Conservation (phyloP, 2,888 invertebrate species). For the Caradrina kadenii region DNA sequence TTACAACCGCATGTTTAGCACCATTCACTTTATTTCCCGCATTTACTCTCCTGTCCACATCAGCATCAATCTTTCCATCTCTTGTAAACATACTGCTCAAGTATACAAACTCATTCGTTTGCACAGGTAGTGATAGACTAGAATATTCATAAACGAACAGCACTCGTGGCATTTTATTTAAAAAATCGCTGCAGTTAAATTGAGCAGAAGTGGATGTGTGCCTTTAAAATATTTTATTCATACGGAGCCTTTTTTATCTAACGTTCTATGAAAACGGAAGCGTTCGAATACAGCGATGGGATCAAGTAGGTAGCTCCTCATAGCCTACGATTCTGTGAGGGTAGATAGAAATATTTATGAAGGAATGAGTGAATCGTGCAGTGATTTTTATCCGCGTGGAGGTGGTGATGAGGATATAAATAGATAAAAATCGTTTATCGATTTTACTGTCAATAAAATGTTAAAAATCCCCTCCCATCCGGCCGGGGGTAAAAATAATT, state of each 20-base stretch:
- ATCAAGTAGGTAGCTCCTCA: background rate
- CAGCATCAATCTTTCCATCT: too few species aligned
- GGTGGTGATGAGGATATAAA: too few species aligned
- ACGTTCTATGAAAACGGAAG: slow-evolving; percentile 23
- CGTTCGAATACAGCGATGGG: background rate
- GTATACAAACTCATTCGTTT: too few species aligned
- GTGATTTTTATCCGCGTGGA: background rate
- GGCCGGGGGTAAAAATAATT: too few species aligned
- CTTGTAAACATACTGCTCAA: too few species aligned
- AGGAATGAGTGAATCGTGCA: background rate
- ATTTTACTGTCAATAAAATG: too few species aligned
- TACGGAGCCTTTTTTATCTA: slow-evolving; percentile 18
- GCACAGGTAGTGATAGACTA: background rate
- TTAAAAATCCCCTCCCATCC: too few species aligned
- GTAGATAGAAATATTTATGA: background rate
- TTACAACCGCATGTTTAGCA: too few species aligned
- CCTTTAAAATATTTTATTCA: slow-evolving; percentile 35
- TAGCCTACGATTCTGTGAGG: background rate
- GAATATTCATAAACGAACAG: background rate
- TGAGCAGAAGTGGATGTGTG: background rate
- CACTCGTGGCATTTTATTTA: background rate
- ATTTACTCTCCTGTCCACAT: too few species aligned
- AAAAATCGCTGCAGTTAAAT: background rate
- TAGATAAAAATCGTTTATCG: too few species aligned
- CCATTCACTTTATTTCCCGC: too few species aligned